Evolutionary conservation across 2,113 vertebrate species (phyloP), one percentile per base, ranked within the genome.

Genomic region (Maylandia zebra): DNA sequence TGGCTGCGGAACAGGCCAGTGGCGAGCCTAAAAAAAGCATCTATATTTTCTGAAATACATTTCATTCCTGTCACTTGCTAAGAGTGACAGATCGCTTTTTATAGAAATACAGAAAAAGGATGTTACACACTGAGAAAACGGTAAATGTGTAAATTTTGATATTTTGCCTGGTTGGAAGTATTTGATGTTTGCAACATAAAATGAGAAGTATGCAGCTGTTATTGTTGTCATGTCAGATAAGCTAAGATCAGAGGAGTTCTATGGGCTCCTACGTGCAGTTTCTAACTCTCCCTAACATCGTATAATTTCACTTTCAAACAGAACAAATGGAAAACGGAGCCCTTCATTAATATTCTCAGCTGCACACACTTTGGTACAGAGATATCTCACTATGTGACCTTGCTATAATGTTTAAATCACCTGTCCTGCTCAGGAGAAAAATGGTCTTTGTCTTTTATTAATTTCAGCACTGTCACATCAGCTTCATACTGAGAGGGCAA

Each of bases 401-500:
- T 83, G 38, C 82, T 59, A 13, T 90, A 84, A 80, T 84, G 59
- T 85, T 48, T 90, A 86, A 91, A 89, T 93, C 83, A 85, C 52
- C 45, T 56, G 64, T 38, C 57, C 17, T 82, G 74, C 78, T 84
- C 9, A 7, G 83, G 34, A 81, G 69, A 87, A 61, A 90, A 14
- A 22, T 24, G 48, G 7, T 64, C 76, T 55, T 9, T 90, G 52
- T 87, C 14, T 50, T 84, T 69, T 41, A 78, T 83, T 69, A 88
- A 88, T 91, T 89, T 76, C 91, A 83, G 83, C 91, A 76, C 90
- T 85, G 83, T 87, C 85, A 83, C 86, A 88, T 88, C 57, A 86
- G 83, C 57, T 82, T 90, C 81, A 74, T 76, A 50, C 17, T 27
- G 86, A 86, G 92, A 86, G 69, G 84, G 69, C 90, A 89, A 90